A percentile compares a stretch with the other conserved stretches of the same genome.
These are phyloP conservation scores for Blastobasis lacticolella DNA, from an alignment of 2,888 invertebrate species.

Conservation along the genomic window DNA sequence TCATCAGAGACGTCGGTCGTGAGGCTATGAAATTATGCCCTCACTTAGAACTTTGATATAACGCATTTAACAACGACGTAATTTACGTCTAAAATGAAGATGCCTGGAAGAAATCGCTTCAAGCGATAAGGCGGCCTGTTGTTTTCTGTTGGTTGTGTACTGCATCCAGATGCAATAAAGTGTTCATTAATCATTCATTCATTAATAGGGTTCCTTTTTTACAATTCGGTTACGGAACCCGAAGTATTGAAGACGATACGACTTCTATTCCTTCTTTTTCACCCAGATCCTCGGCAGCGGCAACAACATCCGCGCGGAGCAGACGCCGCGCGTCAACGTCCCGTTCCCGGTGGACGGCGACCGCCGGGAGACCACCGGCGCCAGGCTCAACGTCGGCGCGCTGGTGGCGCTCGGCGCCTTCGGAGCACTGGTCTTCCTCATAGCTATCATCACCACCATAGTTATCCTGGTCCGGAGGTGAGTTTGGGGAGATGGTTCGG, in stretches of 20 bases:
- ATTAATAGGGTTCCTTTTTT: too few species aligned
- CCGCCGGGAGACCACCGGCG: constrained; percentile 73
- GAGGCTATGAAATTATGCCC: too few species aligned
- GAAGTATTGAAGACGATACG: background rate
- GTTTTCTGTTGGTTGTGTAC: too few species aligned
- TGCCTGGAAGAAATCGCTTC: too few species aligned
- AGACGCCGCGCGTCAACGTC: constrained; percentile 79
- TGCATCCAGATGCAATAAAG: too few species aligned
- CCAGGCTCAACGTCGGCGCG: constrained; percentile 87
- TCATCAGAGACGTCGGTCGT: too few species aligned
- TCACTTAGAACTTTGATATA: too few species aligned
- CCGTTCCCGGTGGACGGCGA: constrained; percentile 79
- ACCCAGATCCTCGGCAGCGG: constrained; percentile 61
- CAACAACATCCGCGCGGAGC: constrained; percentile 77
- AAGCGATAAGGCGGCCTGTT: too few species aligned
- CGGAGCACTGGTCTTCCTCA: constrained; percentile 91
- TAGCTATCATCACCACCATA: constrained; percentile 91
- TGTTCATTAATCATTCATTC: too few species aligned
- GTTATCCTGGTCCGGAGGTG: constrained; percentile 92
- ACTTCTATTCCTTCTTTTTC: background rate
- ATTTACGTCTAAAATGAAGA: too few species aligned
- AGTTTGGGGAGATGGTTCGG: constrained; percentile 10
- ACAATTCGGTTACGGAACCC: background rate
- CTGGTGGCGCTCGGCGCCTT: constrained; percentile 92
- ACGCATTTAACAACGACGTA: too few species aligned